phyloP scores from a whole-genome alignment of 2,888 invertebrate genomes.

The Pegoplata infirma region DNA sequence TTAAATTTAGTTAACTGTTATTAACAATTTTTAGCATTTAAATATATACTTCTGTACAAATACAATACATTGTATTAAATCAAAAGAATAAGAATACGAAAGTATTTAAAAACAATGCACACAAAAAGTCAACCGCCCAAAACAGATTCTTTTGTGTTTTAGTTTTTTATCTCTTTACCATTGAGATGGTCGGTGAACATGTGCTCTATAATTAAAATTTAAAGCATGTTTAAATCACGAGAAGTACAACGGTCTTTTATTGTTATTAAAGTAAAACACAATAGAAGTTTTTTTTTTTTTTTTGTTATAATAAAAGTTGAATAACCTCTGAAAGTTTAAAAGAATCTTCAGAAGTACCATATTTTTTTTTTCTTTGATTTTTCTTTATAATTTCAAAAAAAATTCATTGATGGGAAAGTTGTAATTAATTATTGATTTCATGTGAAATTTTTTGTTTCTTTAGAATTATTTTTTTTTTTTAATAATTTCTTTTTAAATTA shows the following conservation, averaged over 20 bases:
- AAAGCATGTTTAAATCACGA: neutral
- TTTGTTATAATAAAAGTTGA: neutral
- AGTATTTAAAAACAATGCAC: neutral
- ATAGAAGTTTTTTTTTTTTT: neutral
- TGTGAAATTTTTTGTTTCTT: neutral
- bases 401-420: neutral
- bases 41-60: no score
- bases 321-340: neutral
- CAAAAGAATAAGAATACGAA: neutral
- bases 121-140: neutral
- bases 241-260: neutral
- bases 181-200: conserved; percentile 49
- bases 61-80: neutral
- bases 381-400: neutral
- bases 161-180: neutral
- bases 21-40: neutral
- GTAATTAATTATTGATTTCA: neutral
- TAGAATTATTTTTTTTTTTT: neutral
- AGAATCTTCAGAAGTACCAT: neutral
- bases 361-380: neutral
- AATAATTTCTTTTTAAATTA: neutral
- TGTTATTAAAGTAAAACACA: neutral
- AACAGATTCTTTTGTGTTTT: neutral
- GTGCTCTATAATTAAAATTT: conserved; percentile 52
- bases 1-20: neutral